Percentiles rank a stretch among this genome's conserved stretches.
Evolutionary conservation across 2,888 invertebrate species (phyloP).

Genomic region (Sturmia bella): DNA sequence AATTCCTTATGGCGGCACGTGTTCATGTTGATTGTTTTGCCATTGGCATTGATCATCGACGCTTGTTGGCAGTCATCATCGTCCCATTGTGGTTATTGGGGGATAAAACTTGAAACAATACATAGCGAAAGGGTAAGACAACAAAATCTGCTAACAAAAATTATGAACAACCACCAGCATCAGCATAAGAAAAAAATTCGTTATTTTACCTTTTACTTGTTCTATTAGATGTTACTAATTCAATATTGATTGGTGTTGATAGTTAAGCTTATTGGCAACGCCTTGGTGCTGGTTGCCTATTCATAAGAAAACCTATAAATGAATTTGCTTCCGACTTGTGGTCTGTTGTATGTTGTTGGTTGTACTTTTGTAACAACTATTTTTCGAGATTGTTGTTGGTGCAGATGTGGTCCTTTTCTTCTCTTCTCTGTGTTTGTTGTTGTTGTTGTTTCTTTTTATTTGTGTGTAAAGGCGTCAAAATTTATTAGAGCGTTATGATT

Average conservation of each 20-base stretch:
- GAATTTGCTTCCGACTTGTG: slow-evolving; percentile 71
- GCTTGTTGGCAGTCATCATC: slow-evolving; percentile 47
- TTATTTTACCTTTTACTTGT: slow-evolving; percentile 55
- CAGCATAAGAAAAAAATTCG: slow-evolving; percentile 46
- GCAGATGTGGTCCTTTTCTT: slow-evolving; percentile 37
- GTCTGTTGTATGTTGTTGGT: slow-evolving; percentile 43
- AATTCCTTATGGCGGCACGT: slow-evolving; percentile 69
- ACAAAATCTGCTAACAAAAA: slow-evolving; percentile 3
- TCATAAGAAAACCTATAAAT: slow-evolving; percentile 69
- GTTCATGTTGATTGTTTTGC: slow-evolving; percentile 70
- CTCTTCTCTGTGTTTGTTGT: slow-evolving; percentile 26
- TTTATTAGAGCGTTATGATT: slow-evolving; percentile 76
- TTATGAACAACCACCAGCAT: slow-evolving; percentile 7
- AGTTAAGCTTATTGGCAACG: slow-evolving; percentile 71
- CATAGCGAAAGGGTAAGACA: slow-evolving; percentile 14
- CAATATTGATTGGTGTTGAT: slow-evolving; percentile 74
- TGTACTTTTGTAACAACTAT: slow-evolving; percentile 34
- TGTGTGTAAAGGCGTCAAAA: slow-evolving; percentile 75
- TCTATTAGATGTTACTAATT: slow-evolving; percentile 71
- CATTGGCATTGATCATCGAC: slow-evolving; percentile 67
- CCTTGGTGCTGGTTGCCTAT: slow-evolving; percentile 67
- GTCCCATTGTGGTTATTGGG: slow-evolving; percentile 51
- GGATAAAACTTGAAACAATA: slow-evolving; percentile 24
- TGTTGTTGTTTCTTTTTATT: slow-evolving; percentile 32
- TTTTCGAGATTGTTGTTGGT: slow-evolving; percentile 8